Evolutionary conservation across 2,888 invertebrate genomes (phyloP), one percentile per base, ranked within the genome.

Genomic region (Stenodema calcarata): DNA sequence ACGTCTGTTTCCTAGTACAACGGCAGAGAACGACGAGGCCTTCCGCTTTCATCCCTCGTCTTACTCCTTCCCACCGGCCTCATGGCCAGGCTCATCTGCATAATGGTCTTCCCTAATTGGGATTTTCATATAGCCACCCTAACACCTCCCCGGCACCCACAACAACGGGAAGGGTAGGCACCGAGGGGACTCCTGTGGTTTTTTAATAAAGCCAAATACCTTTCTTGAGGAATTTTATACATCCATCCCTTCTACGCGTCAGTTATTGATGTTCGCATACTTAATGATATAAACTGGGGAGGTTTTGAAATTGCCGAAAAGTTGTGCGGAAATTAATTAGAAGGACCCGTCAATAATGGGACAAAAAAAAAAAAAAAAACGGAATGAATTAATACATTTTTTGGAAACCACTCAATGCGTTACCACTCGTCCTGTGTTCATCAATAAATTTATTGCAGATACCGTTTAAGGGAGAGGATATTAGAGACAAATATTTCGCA

Each of bases 101-200:
- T 84, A 84, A 84, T 84, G 73, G 84, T n/a, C 84, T 73, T 73
- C 47, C 44, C 84, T 84, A 84, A 84, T 84, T 84, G 84, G 84
- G 84, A 84, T 84, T 84, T 84, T 84, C 84, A 84, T 78, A 78
- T 78, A 78, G 18, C 42, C 35, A 14, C 41, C 42, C 23, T 16
- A 35, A 76, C 75, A 76, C 35, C 75, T 41, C 41, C 41, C 6
- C 75, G 4, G 30, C 75, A 16, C 41, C 41, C 16, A 16, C 27
- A 30, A 14, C 70, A 27, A 70, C 3, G n/a, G 0, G 70, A 16
- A 27, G 14, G 70, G 1, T 6, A 27, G 27, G 9, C 16, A 6
- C 1, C 27, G 70, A 35, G 41, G n/a, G 35, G 41, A 73, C 35
- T 1, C 18, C n/a, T 16, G 73, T 7, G 35, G 35, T 16, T 30